Base-by-base conservation (phyloP, 2,888 invertebrate species). In the Plagiodera versicolora region DNA sequence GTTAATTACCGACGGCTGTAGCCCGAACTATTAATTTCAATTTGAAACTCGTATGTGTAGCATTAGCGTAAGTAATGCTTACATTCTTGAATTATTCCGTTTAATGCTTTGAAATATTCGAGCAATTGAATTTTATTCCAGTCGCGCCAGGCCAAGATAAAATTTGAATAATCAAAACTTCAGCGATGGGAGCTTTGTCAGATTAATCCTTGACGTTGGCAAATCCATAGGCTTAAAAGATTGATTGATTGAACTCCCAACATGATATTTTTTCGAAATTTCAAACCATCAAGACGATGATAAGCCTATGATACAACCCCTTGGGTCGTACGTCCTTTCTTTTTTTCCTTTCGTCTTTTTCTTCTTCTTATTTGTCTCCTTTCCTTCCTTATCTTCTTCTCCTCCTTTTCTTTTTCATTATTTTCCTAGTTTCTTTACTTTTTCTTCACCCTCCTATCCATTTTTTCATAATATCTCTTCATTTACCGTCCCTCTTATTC, bases 1-100 rank as follows among this genome's bases (percentile, higher is more conserved):
- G 61, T 67, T 67, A 68, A 72, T 70, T 70, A 72, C 67, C 67
- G 64, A 58, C 58, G 65, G 65, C 65, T 64, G 59, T 64, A 64
- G 63, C 68, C 58, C 60, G 60, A 62, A 58, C 68, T 60, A 70
- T 71, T 70, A 69, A 71, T 71, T 70, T 66, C 67, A 68, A 71
- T 71, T 70, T 69, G 58, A 59, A 64, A 60, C 61, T 58, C 64
- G 63, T 63, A 67, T 54, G 57, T 62, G 66, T 66, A 58, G 64
- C 63, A 68, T 69, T 69, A 67, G 63, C 63, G 55, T 65, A 61
- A 65, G 65, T 68, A 67, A 67, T 63, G 67, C 64, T 53, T 52
- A 67, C 61, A 67, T 67, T 68, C 69, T 69, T 69, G 68, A 68
- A 68, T 70, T 67, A 69, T 67, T 69, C 63, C 56, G 64, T 60